phyloP scores from a whole-genome alignment of 1,140 invertebrate species.

The Oscheius sp. region DNA sequence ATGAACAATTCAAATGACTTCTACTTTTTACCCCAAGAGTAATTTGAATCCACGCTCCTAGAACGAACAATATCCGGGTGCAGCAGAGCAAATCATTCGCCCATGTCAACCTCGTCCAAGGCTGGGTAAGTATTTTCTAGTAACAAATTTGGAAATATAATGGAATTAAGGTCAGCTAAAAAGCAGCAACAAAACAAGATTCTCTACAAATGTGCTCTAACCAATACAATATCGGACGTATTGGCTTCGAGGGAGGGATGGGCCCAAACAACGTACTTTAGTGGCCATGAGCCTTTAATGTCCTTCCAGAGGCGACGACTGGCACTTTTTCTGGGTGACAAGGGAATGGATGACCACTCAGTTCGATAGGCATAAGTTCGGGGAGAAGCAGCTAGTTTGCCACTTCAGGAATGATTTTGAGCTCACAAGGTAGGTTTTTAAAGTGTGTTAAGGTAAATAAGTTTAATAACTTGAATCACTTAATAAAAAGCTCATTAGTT shows the following conservation, averaged over 20 bases:
- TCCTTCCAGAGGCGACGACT: constrained; percentile 63
- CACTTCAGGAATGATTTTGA: constrained; percentile 67
- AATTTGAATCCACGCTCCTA: no score
- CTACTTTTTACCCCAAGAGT: no score
- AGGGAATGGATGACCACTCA: constrained; percentile 64
- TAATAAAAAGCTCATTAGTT: no score
- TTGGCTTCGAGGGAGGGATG: constrained; percentile 29
- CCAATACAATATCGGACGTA: constrained; percentile 40
- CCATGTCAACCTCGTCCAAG: neutral
- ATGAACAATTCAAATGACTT: no score
- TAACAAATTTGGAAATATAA: no score
- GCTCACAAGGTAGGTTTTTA: constrained; percentile 51
- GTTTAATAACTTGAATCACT: no score
- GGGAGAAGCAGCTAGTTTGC: constrained; percentile 64
- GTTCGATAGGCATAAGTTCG: constrained; percentile 64
- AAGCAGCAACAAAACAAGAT: constrained; percentile 21
- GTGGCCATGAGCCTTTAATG: neutral
- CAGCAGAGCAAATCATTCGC: neutral
- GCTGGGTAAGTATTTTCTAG: no score
- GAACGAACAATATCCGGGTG: neutral
- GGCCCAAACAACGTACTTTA: constrained; percentile 27
- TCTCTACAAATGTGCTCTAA: constrained; percentile 33
- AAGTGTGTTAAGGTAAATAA: neutral
- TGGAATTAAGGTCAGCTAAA: no score
- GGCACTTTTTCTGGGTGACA: constrained; percentile 66